Conservation (phyloP, 2,113 vertebrate species). For the Chiloscyllium plagiosum region DNA sequence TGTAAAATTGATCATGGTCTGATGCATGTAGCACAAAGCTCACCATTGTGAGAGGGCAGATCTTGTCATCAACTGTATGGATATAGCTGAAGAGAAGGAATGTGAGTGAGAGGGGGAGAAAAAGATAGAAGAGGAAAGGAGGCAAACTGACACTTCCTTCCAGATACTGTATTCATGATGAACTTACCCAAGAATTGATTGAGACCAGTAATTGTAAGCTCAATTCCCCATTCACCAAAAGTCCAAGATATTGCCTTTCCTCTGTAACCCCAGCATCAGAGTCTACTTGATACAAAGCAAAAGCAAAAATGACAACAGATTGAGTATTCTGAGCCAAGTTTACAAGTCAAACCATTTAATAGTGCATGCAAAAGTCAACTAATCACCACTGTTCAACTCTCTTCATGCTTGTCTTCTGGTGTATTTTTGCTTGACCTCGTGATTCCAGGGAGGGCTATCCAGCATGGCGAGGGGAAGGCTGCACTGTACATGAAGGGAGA, state of each 20-base stretch:
- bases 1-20: neutral
- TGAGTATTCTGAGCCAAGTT: neutral
- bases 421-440: neutral
- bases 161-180: neutral
- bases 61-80: neutral
- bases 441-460: neutral
- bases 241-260: neutral
- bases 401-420: neutral
- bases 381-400: neutral
- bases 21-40: too few species aligned
- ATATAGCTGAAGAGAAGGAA: neutral
- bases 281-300: neutral
- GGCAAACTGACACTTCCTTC: neutral
- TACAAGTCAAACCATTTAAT: neutral
- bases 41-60: neutral
- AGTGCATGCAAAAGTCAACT: neutral
- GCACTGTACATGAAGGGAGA: neutral
- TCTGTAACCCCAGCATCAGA: neutral
- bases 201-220: neutral
- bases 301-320: neutral
- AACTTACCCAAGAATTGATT: neutral
- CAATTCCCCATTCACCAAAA: neutral
- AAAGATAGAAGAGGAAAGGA: neutral
- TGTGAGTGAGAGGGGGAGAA: too few species aligned
- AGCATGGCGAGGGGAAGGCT: neutral